Conservation (phyloP, 2,797 vertebrate genomes). For the Carapus acus region DNA sequence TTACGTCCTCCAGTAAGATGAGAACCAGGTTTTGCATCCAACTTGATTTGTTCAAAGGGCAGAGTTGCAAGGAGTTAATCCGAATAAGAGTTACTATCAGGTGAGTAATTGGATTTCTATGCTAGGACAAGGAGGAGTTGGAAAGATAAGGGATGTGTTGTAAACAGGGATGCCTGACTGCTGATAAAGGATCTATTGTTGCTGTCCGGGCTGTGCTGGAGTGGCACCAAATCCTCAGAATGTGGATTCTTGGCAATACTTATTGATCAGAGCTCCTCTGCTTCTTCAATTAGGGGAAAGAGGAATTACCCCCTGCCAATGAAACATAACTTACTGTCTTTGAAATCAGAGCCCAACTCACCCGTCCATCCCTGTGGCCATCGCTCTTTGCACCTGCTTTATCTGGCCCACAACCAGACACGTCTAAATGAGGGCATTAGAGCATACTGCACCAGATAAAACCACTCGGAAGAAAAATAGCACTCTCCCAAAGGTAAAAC, state of each 20-base stretch:
- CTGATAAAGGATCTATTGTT: constrained; percentile 57
- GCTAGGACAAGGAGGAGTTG: constrained; percentile 47
- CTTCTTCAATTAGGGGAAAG: constrained; percentile 51
- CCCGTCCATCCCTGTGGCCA: constrained; percentile 19
- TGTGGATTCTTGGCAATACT: constrained; percentile 14
- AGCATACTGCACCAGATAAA: constrained; percentile 43
- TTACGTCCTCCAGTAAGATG: constrained; percentile 65
- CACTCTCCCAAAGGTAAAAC: constrained; percentile 18
- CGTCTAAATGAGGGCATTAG: constrained; percentile 41
- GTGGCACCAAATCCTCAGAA: constrained; percentile 37
- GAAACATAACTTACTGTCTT: constrained; percentile 43
- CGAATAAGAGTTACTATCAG: constrained; percentile 62
- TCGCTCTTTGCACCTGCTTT: constrained; percentile 27
- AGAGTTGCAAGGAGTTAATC: constrained; percentile 55
- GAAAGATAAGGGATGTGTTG: constrained; percentile 60
- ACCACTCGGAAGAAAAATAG: constrained; percentile 12
- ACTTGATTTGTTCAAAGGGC: constrained; percentile 57
- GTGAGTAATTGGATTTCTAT: constrained; percentile 64
- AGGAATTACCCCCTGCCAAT: constrained; percentile 45
- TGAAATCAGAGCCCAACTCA: constrained; percentile 8
- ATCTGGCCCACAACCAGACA: constrained; percentile 30
- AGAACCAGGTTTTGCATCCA: constrained; percentile 48
- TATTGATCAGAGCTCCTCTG: constrained; percentile 41
- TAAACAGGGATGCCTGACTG: constrained; percentile 57
- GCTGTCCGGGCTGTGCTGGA: constrained; percentile 30